Percentiles rank a stretch among this genome's conserved stretches.
These are phyloP conservation scores for Moxostoma hubbsi DNA, from an alignment of 2,797 vertebrate species.

Conservation along the genomic window DNA sequence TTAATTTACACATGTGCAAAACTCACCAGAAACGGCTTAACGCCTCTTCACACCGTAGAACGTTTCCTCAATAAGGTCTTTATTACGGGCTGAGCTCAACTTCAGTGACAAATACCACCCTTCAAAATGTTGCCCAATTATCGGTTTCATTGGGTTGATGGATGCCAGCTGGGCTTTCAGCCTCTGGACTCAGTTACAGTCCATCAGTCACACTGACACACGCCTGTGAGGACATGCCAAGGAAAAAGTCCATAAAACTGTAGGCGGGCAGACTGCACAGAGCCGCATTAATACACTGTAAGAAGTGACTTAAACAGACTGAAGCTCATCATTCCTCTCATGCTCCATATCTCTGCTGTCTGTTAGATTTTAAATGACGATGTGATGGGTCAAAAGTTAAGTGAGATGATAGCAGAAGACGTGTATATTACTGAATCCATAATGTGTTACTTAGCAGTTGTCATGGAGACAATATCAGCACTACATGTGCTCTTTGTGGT, in stretches of 20 bases:
- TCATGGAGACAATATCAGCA: slow-evolving; percentile 19
- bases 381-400: background rate
- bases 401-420: background rate
- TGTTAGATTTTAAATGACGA: too few relatives aligned
- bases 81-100: background rate
- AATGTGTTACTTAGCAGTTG: background rate
- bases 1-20: background rate
- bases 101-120: slow-evolving; percentile 1
- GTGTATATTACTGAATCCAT: background rate
- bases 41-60: background rate
- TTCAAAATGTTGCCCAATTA: slow-evolving; percentile 26
- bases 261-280: background rate
- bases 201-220: slow-evolving; percentile 22
- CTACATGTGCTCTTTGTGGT: background rate
- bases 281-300: background rate
- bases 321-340: slow-evolving; percentile 1
- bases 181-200: background rate
- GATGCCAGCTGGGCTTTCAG: slow-evolving; percentile 29
- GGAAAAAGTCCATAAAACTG: slow-evolving; percentile 25
- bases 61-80: slow-evolving; percentile 8
- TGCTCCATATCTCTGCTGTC: background rate
- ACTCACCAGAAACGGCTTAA: background rate
- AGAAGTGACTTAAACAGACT: background rate
- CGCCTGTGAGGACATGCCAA: slow-evolving; percentile 28
- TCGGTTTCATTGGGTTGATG: slow-evolving; percentile 15